Evolutionary conservation across 2,888 invertebrate genomes (phyloP).

Genomic region (Nemurella pictetii): DNA sequence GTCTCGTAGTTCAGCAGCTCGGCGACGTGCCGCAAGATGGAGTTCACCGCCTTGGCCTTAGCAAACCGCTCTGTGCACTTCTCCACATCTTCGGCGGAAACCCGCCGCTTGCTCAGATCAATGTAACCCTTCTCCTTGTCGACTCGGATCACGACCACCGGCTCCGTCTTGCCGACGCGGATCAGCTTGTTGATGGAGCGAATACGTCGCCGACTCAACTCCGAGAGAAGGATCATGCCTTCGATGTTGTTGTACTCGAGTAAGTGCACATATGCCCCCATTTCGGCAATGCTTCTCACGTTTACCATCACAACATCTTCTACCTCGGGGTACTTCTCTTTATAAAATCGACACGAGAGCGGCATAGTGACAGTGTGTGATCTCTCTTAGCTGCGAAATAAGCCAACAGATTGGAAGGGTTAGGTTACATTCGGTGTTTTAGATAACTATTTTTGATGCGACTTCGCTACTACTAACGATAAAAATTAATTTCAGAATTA

Average conservation of each 20-base stretch:
- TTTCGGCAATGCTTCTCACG: conserved; percentile 96
- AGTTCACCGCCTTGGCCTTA: conserved; percentile 97
- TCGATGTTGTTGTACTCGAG: conserved; percentile 99
- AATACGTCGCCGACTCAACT: conserved; percentile 96
- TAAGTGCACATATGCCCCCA: conserved; percentile 98
- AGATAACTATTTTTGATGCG: neutral
- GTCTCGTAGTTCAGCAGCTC: conserved; percentile 89
- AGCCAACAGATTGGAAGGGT: neutral
- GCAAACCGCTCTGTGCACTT: conserved; percentile 98
- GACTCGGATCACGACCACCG: conserved; percentile 98
- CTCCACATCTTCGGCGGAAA: conserved; percentile 96
- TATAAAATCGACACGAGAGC: conserved; percentile 94
- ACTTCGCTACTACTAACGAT: no score
- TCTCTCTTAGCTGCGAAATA: neutral
- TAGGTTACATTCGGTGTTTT: neutral
- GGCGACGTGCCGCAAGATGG: conserved; percentile 95
- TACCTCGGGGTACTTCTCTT: conserved; percentile 95
- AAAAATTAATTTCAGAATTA: neutral
- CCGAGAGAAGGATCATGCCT: conserved; percentile 98
- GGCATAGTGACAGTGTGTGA: conserved; percentile 64
- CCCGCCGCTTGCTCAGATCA: conserved; percentile 97
- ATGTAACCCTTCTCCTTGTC: conserved; percentile 99
- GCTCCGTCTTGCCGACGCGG: conserved; percentile 97
- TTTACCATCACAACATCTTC: conserved; percentile 99
- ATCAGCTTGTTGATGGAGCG: conserved; percentile 99